phyloP scores from a whole-genome alignment of 2,888 invertebrate species.

The Perdita meconis region DNA sequence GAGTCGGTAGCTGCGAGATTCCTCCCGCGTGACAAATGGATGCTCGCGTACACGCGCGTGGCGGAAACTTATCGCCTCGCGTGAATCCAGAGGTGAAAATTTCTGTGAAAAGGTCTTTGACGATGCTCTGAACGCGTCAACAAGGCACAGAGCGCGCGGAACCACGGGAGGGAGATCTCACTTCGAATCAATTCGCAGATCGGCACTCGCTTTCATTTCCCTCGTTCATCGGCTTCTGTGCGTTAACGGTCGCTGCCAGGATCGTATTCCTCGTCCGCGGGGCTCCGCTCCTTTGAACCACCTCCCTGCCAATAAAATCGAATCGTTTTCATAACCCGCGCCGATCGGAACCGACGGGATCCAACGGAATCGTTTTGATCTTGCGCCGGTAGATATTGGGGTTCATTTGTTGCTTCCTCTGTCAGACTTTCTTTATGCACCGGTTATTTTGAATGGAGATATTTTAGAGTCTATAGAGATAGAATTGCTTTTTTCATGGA shows the following conservation, averaged over 20 bases:
- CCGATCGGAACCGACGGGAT: neutral
- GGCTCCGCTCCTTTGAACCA: slow-evolving; percentile 2
- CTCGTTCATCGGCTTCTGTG: slow-evolving; percentile 40
- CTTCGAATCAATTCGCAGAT: slow-evolving; percentile 68
- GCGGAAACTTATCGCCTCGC: slow-evolving; percentile 49
- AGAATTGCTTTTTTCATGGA: no score
- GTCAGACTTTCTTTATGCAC: no score
- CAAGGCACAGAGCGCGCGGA: neutral
- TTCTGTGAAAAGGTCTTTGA: slow-evolving; percentile 65
- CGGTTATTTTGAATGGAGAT: no score
- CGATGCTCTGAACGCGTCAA: slow-evolving; percentile 41
- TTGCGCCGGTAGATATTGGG: neutral
- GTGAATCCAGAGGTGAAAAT: slow-evolving; percentile 64
- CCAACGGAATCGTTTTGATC: no score
- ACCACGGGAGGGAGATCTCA: slow-evolving; percentile 18
- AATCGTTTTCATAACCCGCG: slow-evolving; percentile 19
- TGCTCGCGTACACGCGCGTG: slow-evolving; percentile 37
- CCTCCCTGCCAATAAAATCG: neutral
- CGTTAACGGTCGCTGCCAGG: slow-evolving; percentile 42
- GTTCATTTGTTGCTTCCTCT: neutral
- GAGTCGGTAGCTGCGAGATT: slow-evolving; percentile 21
- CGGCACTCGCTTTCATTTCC: slow-evolving; percentile 64
- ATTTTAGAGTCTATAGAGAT: no score
- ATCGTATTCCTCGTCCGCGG: slow-evolving; percentile 34
- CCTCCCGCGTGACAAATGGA: slow-evolving; percentile 55